A percentile compares a stretch with the other conserved stretches of the same genome.
These are phyloP conservation scores for Uropetala carovei DNA, from an alignment of 2,888 invertebrate genomes.

Conservation along the genomic window DNA sequence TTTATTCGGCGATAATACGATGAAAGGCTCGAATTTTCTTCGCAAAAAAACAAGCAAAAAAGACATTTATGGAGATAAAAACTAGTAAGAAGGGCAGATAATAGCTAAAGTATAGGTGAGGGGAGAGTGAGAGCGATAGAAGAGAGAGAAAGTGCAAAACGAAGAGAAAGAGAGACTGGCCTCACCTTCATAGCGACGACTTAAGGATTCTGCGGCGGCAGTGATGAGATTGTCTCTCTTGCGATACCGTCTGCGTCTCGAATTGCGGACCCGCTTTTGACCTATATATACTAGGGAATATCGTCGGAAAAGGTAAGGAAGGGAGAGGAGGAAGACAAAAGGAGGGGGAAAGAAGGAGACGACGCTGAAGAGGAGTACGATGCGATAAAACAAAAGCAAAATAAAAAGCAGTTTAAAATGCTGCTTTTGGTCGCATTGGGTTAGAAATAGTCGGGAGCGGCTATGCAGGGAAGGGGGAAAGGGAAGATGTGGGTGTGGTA, in stretches of 20 bases:
- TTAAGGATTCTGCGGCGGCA: conserved; percentile 14
- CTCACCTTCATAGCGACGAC: conserved; percentile 14
- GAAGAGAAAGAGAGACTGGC: background rate
- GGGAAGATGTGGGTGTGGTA: background rate
- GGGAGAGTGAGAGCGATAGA: too few species aligned
- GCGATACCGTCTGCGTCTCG: conserved; percentile 53
- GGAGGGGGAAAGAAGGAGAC: background rate
- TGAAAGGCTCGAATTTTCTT: too few species aligned
- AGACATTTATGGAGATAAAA: too few species aligned
- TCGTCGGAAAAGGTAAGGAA: background rate
- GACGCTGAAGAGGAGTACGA: background rate
- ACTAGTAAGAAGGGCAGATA: too few species aligned
- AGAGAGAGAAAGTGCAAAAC: background rate
- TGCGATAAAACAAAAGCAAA: background rate
- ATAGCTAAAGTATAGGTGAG: too few species aligned
- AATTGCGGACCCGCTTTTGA: background rate
- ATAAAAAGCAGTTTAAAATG: conserved; percentile 17
- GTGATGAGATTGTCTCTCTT: conserved; percentile 32
- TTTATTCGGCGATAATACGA: too few species aligned
- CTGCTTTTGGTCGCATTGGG: background rate
- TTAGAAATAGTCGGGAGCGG: background rate
- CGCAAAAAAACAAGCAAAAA: too few species aligned
- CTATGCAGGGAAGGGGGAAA: background rate
- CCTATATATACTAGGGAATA: conserved; percentile 42
- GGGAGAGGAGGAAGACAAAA: background rate